Conservation (phyloP, 2,888 invertebrate genomes). For the Acleris literana region DNA sequence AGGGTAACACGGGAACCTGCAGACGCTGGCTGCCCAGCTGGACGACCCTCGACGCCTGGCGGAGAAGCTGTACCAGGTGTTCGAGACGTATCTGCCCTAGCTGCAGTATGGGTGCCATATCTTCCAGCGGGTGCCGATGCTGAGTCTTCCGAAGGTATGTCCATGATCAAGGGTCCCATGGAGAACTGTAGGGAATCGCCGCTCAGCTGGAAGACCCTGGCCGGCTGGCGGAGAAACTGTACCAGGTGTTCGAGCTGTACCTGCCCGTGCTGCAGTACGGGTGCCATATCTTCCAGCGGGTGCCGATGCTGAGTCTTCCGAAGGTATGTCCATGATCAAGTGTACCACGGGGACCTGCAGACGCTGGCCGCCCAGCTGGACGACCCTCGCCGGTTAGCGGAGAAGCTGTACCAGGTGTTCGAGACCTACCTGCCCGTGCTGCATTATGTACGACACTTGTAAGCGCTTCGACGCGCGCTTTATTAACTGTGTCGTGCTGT, state of each 20-base stretch:
- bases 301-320: slow-evolving; percentile 91
- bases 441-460: slow-evolving; percentile 87
- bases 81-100: slow-evolving; percentile 95
- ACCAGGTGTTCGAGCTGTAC: slow-evolving; percentile 95
- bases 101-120: slow-evolving; percentile 92
- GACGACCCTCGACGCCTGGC: slow-evolving; percentile 76
- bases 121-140: slow-evolving; percentile 91
- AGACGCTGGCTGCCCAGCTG: slow-evolving; percentile 85
- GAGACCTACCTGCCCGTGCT: slow-evolving; percentile 95
- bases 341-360: slow-evolving; percentile 93
- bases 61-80: slow-evolving; percentile 92
- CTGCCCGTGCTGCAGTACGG: slow-evolving; percentile 91
- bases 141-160: slow-evolving; percentile 90
- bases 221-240: slow-evolving; percentile 86
- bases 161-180: too few relatives aligned
- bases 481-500: too few relatives aligned
- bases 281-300: slow-evolving; percentile 92
- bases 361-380: slow-evolving; percentile 85
- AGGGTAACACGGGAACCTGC: slow-evolving; percentile 93
- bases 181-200: slow-evolving; percentile 55
- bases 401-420: slow-evolving; percentile 92
- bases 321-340: slow-evolving; percentile 90
- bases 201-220: slow-evolving; percentile 63
- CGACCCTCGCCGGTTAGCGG: slow-evolving; percentile 77
- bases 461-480: too few relatives aligned